Base-by-base conservation (phyloP, 2,888 invertebrate genomes). In the Synergus gifuensis region DNA sequence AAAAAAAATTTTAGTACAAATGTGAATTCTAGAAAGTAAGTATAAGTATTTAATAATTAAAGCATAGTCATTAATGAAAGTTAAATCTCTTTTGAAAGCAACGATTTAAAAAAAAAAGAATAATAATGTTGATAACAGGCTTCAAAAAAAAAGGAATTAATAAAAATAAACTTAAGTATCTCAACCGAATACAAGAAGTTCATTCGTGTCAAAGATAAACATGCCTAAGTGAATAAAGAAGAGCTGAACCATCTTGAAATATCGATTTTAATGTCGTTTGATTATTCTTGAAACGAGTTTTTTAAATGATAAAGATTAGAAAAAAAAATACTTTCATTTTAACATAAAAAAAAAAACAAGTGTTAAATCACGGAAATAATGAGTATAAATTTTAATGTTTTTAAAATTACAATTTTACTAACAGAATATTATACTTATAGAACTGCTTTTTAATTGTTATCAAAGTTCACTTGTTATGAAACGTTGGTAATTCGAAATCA, bases 391-490 rank as follows among this genome's bases (percentile, higher is more conserved):
- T 44, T 44, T 28, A 28, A 28, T 28, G 3, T 28, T 49, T 49
- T 49, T 49, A 1, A 5, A 49, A 5, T 49, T 49, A 12, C 16
- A 49, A 49, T 49, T 2, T 14, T 49, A 49, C 7, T 49, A 16
- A 3, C 2, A 2, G 3, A 28, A 28, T 28, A 28, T 28, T 28
- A 28, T 28, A 28, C 22, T 28, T 28, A 3, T 16, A 49, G 5
- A 49, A 49, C 49, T 49, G 49, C 16, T 36, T 22, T 28, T 54
- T 76, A 36, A 28, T 49, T 14, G 12, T 8, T 42, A 5, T 62
- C 46, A 46, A 62, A 18, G 44, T 64, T 60, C 62, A 77, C 22
- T 63, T 49, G 62, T 62, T 77, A 77, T 63, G 42, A 64, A 64
- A 62, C 49, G 44, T 67, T 64, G 16, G 36, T 36, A 77, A 49